A percentile compares a stretch with the other conserved stretches of the same genome.
These are phyloP conservation scores for Tarsius wallacei DNA, from an alignment of 2,797 vertebrate species.

Conservation along the genomic window DNA sequence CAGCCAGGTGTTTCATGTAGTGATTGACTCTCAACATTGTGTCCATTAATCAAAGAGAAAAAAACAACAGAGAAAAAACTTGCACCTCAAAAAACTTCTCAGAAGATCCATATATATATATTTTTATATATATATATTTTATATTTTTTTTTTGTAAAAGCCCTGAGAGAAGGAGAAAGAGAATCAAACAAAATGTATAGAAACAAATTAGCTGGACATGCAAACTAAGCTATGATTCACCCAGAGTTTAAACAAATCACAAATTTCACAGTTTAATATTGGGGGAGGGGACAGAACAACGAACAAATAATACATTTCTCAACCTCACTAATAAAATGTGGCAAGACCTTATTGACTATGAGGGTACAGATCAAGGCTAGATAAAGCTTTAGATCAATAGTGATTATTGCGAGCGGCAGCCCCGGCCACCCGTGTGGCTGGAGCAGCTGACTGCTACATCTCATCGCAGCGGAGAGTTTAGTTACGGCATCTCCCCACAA, in stretches of 20 bases:
- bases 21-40: conserved; percentile 94
- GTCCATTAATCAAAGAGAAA: conserved; percentile 88
- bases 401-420: conserved; percentile 95
- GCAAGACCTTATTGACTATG: conserved; percentile 93
- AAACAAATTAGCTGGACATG: conserved; percentile 97
- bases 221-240: conserved; percentile 98
- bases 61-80: conserved; percentile 84
- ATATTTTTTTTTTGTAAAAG: conserved; percentile 92
- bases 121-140: conserved; percentile 80
- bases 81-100: conserved; percentile 94
- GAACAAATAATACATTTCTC: conserved; percentile 90
- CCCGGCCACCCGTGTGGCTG: conserved; percentile 87
- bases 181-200: conserved; percentile 92
- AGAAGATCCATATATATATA: conserved; percentile 88
- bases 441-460: conserved; percentile 89
- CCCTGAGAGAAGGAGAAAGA: conserved; percentile 96
- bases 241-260: conserved; percentile 96
- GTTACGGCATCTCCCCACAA: conserved; percentile 95
- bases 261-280: conserved; percentile 98
- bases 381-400: conserved; percentile 98
- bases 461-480: conserved; percentile 93
- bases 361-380: conserved; percentile 93
- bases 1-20: conserved; percentile 98
- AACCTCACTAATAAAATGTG: conserved; percentile 93
- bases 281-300: conserved; percentile 87